A percentile compares a stretch with the other conserved stretches of the same genome.
These are phyloP conservation scores for Neotragus pygmaeus DNA, from an alignment of 2,113 vertebrate genomes.

Conservation along the genomic window DNA sequence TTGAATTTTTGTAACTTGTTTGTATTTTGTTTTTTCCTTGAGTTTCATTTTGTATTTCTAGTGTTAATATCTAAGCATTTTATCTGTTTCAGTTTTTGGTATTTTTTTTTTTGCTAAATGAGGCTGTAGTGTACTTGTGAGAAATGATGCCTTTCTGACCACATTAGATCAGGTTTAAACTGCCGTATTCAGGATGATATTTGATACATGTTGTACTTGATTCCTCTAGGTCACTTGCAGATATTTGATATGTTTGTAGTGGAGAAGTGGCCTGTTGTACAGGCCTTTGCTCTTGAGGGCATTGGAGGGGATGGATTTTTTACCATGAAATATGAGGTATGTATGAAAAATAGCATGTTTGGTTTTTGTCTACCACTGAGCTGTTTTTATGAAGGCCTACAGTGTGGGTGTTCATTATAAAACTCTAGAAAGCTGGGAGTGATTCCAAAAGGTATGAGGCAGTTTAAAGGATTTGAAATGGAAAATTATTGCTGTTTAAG, in stretches of 20 bases:
- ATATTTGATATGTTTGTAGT: slow-evolving; percentile 97
- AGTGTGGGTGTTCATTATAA: background rate
- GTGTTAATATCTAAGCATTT: background rate
- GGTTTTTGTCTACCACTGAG: slow-evolving; percentile 15
- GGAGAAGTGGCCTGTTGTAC: slow-evolving; percentile 97
- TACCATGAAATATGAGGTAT: slow-evolving; percentile 95
- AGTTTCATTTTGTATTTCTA: slow-evolving; percentile 33
- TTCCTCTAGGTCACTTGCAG: slow-evolving; percentile 89
- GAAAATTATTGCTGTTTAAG: background rate
- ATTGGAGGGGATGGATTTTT: slow-evolving; percentile 97
- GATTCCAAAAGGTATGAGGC: background rate
- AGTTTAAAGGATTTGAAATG: slow-evolving; percentile 17
- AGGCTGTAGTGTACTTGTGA: slow-evolving; percentile 1
- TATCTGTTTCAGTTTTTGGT: slow-evolving; percentile 30
- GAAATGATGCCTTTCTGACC: background rate
- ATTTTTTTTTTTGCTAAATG: background rate
- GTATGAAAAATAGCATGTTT: slow-evolving; percentile 25
- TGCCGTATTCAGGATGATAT: background rate
- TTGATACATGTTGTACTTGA: slow-evolving; percentile 58
- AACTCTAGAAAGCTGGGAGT: background rate
- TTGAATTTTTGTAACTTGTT: slow-evolving; percentile 32
- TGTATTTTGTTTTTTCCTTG: slow-evolving; percentile 42
- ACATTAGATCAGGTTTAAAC: slow-evolving; percentile 36
- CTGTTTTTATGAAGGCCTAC: background rate
- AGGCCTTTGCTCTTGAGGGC: slow-evolving; percentile 96